Percentiles rank a stretch among this genome's conserved stretches.
These are phyloP conservation scores for Melanargia galathea DNA, from an alignment of 2,888 invertebrate genomes.

Conservation along the genomic window DNA sequence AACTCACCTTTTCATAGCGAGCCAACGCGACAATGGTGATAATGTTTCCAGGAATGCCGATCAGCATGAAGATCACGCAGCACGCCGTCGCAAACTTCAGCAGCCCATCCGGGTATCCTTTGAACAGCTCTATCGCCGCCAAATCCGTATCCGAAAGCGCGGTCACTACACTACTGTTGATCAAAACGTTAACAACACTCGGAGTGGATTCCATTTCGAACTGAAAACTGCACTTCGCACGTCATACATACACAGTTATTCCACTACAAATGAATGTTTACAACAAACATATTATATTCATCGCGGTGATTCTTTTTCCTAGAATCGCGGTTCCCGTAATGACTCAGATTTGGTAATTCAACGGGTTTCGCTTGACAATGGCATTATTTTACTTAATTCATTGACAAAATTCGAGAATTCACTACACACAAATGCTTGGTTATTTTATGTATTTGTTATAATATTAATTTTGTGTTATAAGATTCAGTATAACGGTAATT, in stretches of 20 bases:
- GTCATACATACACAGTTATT: conserved; percentile 55
- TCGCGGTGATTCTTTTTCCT: conserved; percentile 50
- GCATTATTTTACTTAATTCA: conserved; percentile 46
- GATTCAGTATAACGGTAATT: conserved; percentile 9
- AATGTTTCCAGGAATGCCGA: conserved; percentile 91
- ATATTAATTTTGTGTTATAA: not conserved
- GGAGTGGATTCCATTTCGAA: conserved; percentile 39
- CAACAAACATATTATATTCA: conserved; percentile 52
- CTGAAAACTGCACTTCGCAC: conserved; percentile 48
- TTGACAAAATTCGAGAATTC: not conserved
- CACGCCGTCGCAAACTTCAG: conserved; percentile 86
- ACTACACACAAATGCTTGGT: not conserved
- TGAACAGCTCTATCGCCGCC: conserved; percentile 79
- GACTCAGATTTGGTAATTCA: conserved; percentile 59
- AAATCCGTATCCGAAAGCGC: conserved; percentile 57
- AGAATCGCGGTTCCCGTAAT: conserved; percentile 65
- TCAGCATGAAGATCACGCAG: conserved; percentile 87
- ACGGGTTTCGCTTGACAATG: conserved; percentile 55
- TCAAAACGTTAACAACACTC: conserved; percentile 22
- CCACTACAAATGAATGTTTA: conserved; percentile 57
- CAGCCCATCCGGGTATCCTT: conserved; percentile 85
- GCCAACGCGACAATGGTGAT: conserved; percentile 89
- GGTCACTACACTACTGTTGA: conserved; percentile 42
- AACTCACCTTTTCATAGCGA: conserved; percentile 88
- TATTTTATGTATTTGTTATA: not conserved